Conservation (phyloP, 2,113 vertebrate genomes). For the Hippolais icterina region DNA sequence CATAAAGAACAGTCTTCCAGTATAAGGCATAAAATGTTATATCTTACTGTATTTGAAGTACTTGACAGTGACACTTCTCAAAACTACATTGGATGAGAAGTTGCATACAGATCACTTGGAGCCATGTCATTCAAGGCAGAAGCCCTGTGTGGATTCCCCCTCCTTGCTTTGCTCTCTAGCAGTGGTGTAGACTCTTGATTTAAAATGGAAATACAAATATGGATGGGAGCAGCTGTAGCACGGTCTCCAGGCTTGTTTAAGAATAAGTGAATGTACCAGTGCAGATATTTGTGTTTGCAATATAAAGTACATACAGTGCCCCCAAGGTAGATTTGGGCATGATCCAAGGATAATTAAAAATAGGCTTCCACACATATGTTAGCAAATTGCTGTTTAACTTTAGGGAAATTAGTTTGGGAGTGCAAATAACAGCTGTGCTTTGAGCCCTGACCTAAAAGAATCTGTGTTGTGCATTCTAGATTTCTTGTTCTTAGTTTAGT, state of each 20-base stretch:
- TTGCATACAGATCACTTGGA: not conserved
- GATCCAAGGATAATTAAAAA: slow-evolving; percentile 24
- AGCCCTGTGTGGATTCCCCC: not conserved
- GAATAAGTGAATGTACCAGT: not conserved
- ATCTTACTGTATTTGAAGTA: not conserved
- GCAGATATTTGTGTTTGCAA: not conserved
- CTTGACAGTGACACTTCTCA: not conserved
- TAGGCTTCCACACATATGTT: not conserved
- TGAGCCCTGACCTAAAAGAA: not conserved
- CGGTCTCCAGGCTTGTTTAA: not conserved
- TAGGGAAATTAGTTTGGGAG: not conserved
- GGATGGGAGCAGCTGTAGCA: not conserved
- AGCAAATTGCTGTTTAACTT: not conserved
- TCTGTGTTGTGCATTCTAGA: not conserved
- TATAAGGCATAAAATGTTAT: not conserved
- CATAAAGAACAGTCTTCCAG: not conserved
- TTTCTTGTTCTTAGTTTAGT: not conserved
- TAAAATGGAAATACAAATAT: not conserved
- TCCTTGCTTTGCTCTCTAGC: not conserved
- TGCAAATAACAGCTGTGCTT: not conserved
- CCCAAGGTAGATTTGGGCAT: not conserved
- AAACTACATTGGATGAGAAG: not conserved
- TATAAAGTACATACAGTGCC: not conserved
- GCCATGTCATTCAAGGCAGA: not conserved
- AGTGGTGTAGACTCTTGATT: not conserved